These are phyloP conservation scores for Parapsyche elsis DNA, from an alignment of 1,140 invertebrate species.

Conservation along the genomic window DNA sequence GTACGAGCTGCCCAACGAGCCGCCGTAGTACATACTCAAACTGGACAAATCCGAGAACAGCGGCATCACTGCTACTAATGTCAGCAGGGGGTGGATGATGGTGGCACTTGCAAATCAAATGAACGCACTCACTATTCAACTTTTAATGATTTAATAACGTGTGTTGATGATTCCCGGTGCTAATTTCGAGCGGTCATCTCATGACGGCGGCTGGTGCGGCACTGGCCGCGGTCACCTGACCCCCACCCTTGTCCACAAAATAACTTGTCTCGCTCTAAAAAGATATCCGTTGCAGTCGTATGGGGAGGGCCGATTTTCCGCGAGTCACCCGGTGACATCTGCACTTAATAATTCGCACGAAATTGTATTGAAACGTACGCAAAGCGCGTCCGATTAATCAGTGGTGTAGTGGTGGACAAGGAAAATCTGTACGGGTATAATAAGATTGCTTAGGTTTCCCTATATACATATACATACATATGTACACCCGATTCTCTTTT, in stretches of 20 bases:
- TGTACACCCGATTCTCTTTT: no score
- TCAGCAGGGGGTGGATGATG: neutral
- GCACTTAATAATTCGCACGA: conserved; percentile 22
- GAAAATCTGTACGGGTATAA: no score
- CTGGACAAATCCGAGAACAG: conserved; percentile 68
- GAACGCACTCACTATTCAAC: neutral
- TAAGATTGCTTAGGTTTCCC: no score
- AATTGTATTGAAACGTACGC: conserved; percentile 2
- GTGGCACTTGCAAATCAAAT: neutral
- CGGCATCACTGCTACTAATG: conserved; percentile 62
- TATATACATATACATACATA: no score
- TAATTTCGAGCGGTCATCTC: conserved; percentile 44
- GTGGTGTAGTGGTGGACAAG: no score
- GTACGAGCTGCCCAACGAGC: conserved; percentile 59
- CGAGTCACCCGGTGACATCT: conserved; percentile 15
- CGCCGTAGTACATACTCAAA: conserved; percentile 69
- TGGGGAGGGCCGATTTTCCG: neutral
- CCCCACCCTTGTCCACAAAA: neutral
- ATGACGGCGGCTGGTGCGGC: conserved; percentile 58
- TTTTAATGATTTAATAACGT: neutral
- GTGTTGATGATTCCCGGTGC: conserved; percentile 17
- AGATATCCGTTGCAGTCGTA: neutral
- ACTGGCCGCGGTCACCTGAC: conserved; percentile 53
- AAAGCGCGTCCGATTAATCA: no score
- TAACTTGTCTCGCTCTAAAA: neutral